Evolutionary conservation across 2,113 vertebrate species (phyloP), one percentile per base, ranked within the genome.

Genomic region (Labrus mixtus): DNA sequence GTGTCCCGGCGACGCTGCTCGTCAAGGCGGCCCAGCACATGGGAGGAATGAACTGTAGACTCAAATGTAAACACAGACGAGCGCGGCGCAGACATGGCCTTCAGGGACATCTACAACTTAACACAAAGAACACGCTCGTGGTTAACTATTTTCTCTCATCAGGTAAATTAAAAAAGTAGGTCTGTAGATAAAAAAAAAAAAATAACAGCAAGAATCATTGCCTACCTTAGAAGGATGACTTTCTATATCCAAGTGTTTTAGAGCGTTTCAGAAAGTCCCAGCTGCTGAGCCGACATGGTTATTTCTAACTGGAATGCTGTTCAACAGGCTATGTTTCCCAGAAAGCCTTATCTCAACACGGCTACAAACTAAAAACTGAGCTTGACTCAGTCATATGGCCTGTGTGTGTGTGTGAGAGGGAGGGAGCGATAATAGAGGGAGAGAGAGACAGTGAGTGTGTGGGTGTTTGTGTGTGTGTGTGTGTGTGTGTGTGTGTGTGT

Each of bases 21-120:
- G 12, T 95, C 91, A 56, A 95, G 90, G 62, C 90, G 72, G 37
- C 66, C 83, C 51, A 95, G 86, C 66, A 95, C 89, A 60, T 93
- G 89, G 16, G 73, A 74, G 87, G 93, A 90, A 89, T 95, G 95
- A 39, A 88, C 85, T 0, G 90, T 86, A 0, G 94, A 95, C 91
- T 94, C 93, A 59, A 94, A 95, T 2, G 94, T 95, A 89, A 95
- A 95, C 87, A 88, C 89, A 41, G 93, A 95, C 2, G 86, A 87
- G 51, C 82, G 89, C 17, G 78, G 79, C 66, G 90, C 67, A 70
- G 92, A 86, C 91, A 92, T 85, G 63, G 81, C 81, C 82, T 81
- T 81, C 72, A 62, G 64, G 23, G 81, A 89, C 82, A 84, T 82
- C 93, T 94, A 54, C 15, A 59, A 48, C 66, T 7, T 20, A 13